Percentiles rank a stretch among this genome's conserved stretches.
Conservation (phyloP, 1,140 invertebrate genomes). For the Kradibia gibbosae region DNA sequence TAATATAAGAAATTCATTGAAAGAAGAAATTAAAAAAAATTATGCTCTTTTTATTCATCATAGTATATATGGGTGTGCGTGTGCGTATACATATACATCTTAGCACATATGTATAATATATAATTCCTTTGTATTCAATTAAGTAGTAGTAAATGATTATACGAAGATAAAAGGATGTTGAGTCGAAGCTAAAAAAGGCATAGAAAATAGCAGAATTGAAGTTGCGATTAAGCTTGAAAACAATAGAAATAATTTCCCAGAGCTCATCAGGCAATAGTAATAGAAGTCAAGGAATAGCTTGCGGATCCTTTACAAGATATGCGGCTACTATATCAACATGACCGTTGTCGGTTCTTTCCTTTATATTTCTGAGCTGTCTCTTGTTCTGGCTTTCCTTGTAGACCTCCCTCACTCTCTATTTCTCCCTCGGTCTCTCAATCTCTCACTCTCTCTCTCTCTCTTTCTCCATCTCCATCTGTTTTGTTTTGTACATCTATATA, state of each 20-base stretch:
- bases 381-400: not conserved
- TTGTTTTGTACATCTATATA: too few relatives aligned
- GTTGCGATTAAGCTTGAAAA: not conserved
- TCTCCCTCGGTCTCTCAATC: slow-evolving; percentile 3
- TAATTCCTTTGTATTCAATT: not conserved
- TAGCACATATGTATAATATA: too few relatives aligned
- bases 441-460: not conserved
- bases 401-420: not conserved
- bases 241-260: slow-evolving; percentile 42
- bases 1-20: too few relatives aligned
- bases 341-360: not conserved
- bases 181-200: not conserved
- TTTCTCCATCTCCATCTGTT: not conserved
- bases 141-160: too few relatives aligned
- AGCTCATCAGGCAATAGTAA: slow-evolving; percentile 14
- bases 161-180: not conserved
- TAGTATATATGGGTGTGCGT: too few relatives aligned
- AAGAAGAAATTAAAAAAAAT: too few relatives aligned
- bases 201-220: slow-evolving; percentile 3
- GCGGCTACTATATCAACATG: slow-evolving; percentile 22
- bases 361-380: not conserved
- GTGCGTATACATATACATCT: too few relatives aligned
- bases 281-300: not conserved
- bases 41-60: too few relatives aligned
- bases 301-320: slow-evolving; percentile 30